Evolutionary conservation across 2,113 vertebrate genomes (phyloP).

Genomic region (Corapipo altera): DNA sequence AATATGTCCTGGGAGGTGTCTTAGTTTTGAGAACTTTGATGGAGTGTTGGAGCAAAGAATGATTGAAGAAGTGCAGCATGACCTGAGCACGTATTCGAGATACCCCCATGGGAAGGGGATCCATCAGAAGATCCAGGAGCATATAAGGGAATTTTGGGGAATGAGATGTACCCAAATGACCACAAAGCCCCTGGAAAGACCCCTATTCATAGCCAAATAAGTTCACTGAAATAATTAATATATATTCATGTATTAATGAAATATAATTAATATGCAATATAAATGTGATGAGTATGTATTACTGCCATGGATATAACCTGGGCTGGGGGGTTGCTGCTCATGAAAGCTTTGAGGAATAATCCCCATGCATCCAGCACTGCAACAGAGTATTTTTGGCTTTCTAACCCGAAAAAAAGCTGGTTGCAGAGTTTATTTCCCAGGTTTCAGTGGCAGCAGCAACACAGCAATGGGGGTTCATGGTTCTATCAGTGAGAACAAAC

Average conservation of each 20-base stretch:
- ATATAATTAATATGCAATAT: not conserved
- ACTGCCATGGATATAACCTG: not conserved
- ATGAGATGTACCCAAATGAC: not conserved
- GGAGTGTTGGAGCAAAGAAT: not conserved
- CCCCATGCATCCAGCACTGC: not conserved
- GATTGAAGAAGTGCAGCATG: not conserved
- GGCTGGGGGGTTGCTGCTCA: not conserved
- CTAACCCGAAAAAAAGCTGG: not conserved
- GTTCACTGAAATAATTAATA: not conserved
- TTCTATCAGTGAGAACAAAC: not conserved
- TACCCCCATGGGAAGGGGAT: not conserved
- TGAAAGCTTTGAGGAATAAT: not conserved
- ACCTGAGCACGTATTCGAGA: not conserved
- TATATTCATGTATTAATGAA: not conserved
- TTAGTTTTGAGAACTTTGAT: not conserved
- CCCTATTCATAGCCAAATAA: not conserved
- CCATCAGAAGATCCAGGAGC: not conserved
- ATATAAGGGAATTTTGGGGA: not conserved
- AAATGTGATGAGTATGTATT: not conserved
- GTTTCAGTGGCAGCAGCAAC: not conserved
- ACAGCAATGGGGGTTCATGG: accelerated
- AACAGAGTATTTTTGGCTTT: not conserved
- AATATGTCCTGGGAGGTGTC: not conserved
- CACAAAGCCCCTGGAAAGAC: not conserved
- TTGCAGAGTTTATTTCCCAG: not conserved